These are phyloP conservation scores for Taphrorychus bicolor DNA, from an alignment of 2,888 invertebrate genomes.

Conservation along the genomic window DNA sequence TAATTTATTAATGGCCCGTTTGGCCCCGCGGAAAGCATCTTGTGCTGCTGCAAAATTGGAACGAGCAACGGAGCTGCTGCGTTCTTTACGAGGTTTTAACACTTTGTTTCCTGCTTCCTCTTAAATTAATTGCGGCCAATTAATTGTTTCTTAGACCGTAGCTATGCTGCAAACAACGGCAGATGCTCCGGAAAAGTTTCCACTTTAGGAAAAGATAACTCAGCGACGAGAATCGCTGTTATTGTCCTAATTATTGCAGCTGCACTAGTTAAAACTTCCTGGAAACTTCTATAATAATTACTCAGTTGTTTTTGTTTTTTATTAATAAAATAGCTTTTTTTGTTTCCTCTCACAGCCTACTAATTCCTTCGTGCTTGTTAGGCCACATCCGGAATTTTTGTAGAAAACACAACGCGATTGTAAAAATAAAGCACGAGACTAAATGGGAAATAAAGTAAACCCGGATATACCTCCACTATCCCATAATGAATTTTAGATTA, in stretches of 20 bases:
- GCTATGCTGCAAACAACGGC: slow-evolving; percentile 21
- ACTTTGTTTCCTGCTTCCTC: background rate
- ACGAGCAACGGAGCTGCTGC: background rate
- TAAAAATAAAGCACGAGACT: slow-evolving; percentile 1
- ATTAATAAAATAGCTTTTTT: no score
- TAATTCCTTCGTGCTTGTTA: background rate
- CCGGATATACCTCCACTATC: slow-evolving; percentile 6
- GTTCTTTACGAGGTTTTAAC: background rate
- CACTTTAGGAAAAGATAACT: slow-evolving; percentile 16
- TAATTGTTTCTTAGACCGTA: slow-evolving; percentile 10
- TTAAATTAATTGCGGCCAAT: slow-evolving; percentile 4
- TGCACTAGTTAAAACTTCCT: no score
- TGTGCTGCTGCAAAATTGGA: background rate
- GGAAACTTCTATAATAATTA: no score
- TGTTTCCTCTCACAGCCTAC: background rate
- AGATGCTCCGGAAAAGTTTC: slow-evolving; percentile 21
- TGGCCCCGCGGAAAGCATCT: background rate
- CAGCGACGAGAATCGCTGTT: background rate
- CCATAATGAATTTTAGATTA: slow-evolving; percentile 4
- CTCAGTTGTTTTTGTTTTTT: no score
- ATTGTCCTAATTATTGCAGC: background rate
- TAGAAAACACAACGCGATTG: background rate
- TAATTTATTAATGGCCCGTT: background rate
- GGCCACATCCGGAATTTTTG: background rate
- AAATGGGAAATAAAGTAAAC: background rate